phyloP scores from a whole-genome alignment of 1,140 invertebrate species.

The Lysiphlebus fabarum region DNA sequence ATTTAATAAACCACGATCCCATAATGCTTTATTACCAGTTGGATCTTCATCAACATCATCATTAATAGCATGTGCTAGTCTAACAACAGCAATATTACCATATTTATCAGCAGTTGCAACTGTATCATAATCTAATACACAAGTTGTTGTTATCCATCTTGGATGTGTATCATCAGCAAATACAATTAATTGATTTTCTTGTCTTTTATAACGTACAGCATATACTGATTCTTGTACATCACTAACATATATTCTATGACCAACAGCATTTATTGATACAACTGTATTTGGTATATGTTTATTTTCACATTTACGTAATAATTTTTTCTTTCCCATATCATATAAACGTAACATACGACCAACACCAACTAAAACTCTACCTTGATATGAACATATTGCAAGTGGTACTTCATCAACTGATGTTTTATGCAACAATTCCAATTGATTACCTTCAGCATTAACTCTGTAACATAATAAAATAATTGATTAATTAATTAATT shows the following conservation, averaged over 20 bases:
- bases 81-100: constrained; percentile 92
- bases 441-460: constrained; percentile 66
- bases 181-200: constrained; percentile 96
- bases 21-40: constrained; percentile 95
- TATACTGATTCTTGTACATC: constrained; percentile 98
- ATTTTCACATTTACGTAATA: constrained; percentile 97
- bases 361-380: constrained; percentile 86
- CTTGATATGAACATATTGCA: constrained; percentile 88
- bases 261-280: constrained; percentile 88
- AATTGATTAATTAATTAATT: constrained; percentile 35
- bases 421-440: constrained; percentile 93
- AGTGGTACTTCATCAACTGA: constrained; percentile 90
- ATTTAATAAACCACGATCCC: constrained; percentile 95
- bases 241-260: constrained; percentile 89
- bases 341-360: constrained; percentile 90
- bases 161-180: constrained; percentile 98
- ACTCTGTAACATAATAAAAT: constrained; percentile 55
- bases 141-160: constrained; percentile 89
- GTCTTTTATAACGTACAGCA: constrained; percentile 90
- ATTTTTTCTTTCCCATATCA: constrained; percentile 95
- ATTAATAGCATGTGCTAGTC: constrained; percentile 83
- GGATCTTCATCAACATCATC: constrained; percentile 99
- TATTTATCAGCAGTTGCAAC: constrained; percentile 97
- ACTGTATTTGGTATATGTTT: constrained; percentile 97
- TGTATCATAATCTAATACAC: constrained; percentile 95